Evolutionary conservation across 2,113 vertebrate species (phyloP).

Genomic region (Saimiri boliviensis): DNA sequence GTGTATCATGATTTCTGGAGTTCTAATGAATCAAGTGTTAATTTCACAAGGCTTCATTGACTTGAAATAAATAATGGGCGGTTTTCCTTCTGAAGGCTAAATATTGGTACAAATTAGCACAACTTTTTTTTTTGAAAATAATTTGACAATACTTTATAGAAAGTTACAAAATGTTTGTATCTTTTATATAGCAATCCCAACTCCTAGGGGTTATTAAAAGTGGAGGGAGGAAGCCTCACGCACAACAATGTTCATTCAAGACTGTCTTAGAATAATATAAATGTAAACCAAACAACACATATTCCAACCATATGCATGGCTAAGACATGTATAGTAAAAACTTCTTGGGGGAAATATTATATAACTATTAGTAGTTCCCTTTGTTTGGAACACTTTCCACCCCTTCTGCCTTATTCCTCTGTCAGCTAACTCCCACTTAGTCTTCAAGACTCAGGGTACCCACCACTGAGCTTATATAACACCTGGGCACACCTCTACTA

Average conservation of each 20-base stretch:
- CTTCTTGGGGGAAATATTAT: slow-evolving; percentile 41
- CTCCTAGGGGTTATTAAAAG: neutral
- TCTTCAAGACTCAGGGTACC: slow-evolving; percentile 31
- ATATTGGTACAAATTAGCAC: neutral
- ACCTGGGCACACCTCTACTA: neutral
- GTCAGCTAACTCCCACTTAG: slow-evolving; percentile 46
- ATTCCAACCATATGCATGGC: neutral
- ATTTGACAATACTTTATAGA: neutral
- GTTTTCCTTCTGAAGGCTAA: neutral
- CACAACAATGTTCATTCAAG: neutral
- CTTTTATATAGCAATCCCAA: neutral
- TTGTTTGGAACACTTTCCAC: slow-evolving; percentile 62
- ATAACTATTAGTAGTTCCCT: slow-evolving; percentile 57
- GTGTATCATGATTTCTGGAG: neutral
- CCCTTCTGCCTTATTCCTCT: slow-evolving; percentile 42
- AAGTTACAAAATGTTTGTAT: slow-evolving; percentile 22
- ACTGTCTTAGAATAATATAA: neutral
- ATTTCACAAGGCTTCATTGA: neutral
- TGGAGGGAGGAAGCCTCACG: neutral
- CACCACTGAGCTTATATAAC: slow-evolving; percentile 47
- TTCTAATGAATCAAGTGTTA: neutral
- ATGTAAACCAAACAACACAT: slow-evolving; percentile 18
- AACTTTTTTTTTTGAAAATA: neutral
- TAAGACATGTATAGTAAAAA: slow-evolving; percentile 55
- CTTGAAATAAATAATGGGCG: neutral